Evolutionary conservation across 2,113 vertebrate genomes (phyloP), one percentile per base, ranked within the genome.

Genomic region (Micronycteris hirsuta): DNA sequence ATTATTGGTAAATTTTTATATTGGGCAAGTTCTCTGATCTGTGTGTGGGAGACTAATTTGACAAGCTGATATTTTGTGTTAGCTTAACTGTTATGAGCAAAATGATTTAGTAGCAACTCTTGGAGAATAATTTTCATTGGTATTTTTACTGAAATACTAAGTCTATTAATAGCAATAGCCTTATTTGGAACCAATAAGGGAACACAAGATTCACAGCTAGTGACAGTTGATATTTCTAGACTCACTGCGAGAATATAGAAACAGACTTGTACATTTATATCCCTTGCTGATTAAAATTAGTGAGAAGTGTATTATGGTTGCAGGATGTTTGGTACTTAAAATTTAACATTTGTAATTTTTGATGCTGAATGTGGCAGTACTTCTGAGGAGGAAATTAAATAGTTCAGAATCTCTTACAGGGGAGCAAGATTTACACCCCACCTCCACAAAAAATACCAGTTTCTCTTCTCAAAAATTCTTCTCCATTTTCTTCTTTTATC

Each of bases 381-480:
- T 91, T 84, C 86, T n/a, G 38, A 61, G 49, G 26, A 82, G 14
- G 5, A 88, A 12, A 33, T 84, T 19, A 61, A 85, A 78, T 26
- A 67, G 33, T 58, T 67, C 45, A 88, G 19, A 33, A 9, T 87
- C 3, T 76, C 22, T 80, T 63, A 36, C 14, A 43, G 24, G 56
- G 56, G 13, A 67, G 7, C 4, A n/a, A 1, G 3, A 7, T 8
- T 58, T 13, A 41, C 4, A 1, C 3, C 26, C 58, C 3, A 17
- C 31, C 1, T 1, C 3, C 9, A n/a, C 3, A 0, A 2, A 49
- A 65, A 31, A 71, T 15, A 52, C 11, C 9, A 41, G 5, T 61
- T 5, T 94, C 41, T 89, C 26, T 89, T 84, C 87, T 70, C 3
- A 88, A 68, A 76, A 76, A 89, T 67, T 67, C 19, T 43, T 91